These are phyloP conservation scores for Cabera pusaria DNA, from an alignment of 2,888 invertebrate species.

Conservation along the genomic window DNA sequence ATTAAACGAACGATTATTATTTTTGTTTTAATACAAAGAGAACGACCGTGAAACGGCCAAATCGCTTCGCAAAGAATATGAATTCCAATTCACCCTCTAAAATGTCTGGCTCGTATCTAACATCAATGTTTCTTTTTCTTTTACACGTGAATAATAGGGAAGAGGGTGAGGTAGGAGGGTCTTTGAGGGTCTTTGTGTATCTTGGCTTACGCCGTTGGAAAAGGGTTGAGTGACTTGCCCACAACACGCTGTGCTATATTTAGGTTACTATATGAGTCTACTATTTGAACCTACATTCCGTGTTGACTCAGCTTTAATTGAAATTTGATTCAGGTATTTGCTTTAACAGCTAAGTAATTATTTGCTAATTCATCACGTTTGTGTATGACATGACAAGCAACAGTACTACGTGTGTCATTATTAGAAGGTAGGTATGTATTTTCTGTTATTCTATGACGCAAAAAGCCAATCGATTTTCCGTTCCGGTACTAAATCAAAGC, in stretches of 20 bases:
- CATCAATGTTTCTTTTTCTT: slow-evolving; percentile 65
- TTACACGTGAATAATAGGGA: slow-evolving; percentile 54
- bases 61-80: slow-evolving; percentile 45
- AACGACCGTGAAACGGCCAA: slow-evolving; percentile 35
- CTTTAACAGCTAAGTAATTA: slow-evolving; percentile 4
- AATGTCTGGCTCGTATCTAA: slow-evolving; percentile 55
- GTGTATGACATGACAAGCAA: slow-evolving; percentile 19
- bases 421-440: no score
- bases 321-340: slow-evolving; percentile 38
- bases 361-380: slow-evolving; percentile 7
- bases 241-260: slow-evolving; percentile 17
- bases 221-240: slow-evolving; percentile 58
- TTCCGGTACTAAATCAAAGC: no score
- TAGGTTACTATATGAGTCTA: slow-evolving; percentile 5
- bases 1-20: slow-evolving; percentile 33
- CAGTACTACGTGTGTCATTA: slow-evolving; percentile 9
- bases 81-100: slow-evolving; percentile 49
- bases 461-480: no score
- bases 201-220: slow-evolving; percentile 40
- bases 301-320: slow-evolving; percentile 35
- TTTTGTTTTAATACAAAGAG: slow-evolving; percentile 41
- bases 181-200: slow-evolving; percentile 53
- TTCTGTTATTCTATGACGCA: no score
- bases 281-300: background rate
- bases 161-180: slow-evolving; percentile 50